phyloP scores from a whole-genome alignment of 2,797 vertebrate genomes.

The Poeciliopsis gracilis region DNA sequence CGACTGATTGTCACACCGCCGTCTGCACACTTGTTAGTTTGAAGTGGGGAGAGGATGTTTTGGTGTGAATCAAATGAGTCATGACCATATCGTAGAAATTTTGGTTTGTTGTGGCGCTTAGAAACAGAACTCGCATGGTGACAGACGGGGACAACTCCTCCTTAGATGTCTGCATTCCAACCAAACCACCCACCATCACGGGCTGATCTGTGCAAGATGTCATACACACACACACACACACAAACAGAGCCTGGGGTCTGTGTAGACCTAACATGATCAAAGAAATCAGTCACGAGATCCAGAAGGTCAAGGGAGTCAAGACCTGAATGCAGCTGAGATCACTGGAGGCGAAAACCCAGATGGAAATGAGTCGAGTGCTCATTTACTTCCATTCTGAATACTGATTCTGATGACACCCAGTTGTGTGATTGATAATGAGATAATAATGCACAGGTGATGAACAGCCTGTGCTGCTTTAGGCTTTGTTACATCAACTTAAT shows the following conservation, averaged over 20 bases:
- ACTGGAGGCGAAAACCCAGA: constrained; percentile 26
- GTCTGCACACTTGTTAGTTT: constrained; percentile 25
- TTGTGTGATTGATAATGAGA: background rate
- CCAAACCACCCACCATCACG: constrained; percentile 59
- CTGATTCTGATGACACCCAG: background rate
- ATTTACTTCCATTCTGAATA: background rate
- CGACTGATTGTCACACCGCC: constrained; percentile 14
- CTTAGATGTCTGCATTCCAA: constrained; percentile 67
- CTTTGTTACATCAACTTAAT: background rate
- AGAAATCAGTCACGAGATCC: constrained; percentile 40
- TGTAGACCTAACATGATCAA: constrained; percentile 47
- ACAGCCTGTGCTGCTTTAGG: background rate
- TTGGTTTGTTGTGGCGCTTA: constrained; percentile 27
- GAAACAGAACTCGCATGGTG: constrained; percentile 16
- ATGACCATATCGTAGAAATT: constrained; percentile 41
- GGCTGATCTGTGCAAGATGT: constrained; percentile 39
- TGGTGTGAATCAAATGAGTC: constrained; percentile 57
- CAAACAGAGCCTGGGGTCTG: constrained; percentile 24
- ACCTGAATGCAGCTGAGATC: constrained; percentile 35
- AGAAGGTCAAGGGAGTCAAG: constrained; percentile 47
- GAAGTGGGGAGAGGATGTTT: constrained; percentile 41
- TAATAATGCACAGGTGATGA: background rate
- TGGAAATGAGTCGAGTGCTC: constrained; percentile 19
- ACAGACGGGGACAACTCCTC: constrained; percentile 50
- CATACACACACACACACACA: constrained; percentile 34